These are phyloP conservation scores for Cyclophora albipunctata DNA, from an alignment of 2,888 invertebrate species.

Conservation along the genomic window DNA sequence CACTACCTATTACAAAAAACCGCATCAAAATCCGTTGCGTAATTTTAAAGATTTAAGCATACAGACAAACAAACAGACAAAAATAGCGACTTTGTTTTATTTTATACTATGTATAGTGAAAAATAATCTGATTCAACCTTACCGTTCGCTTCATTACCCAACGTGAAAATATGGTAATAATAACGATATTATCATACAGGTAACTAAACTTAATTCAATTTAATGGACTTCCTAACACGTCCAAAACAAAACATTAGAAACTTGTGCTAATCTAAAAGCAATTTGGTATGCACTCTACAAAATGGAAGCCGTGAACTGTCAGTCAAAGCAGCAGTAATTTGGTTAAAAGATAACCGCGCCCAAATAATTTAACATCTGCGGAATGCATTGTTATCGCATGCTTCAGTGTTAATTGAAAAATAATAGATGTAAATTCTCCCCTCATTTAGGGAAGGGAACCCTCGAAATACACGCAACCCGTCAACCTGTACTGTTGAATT, in stretches of 20 bases:
- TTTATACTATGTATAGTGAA: no score
- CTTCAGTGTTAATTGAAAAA: constrained; percentile 49
- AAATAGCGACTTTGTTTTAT: no score
- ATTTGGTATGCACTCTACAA: constrained; percentile 27
- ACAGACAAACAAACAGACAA: no score
- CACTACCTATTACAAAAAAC: no score
- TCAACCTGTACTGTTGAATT: constrained; percentile 35
- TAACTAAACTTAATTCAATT: no score
- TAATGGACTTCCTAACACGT: no score
- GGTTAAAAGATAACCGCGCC: constrained; percentile 28
- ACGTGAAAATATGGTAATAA: no score
- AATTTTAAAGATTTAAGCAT: no score
- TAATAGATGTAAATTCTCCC: constrained; percentile 45
- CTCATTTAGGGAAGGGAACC: constrained; percentile 24
- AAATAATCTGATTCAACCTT: no score
- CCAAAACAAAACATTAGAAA: constrained; percentile 9
- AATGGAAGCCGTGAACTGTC: constrained; percentile 24
- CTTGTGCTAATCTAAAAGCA: constrained; percentile 16
- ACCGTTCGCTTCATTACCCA: no score
- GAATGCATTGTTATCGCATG: constrained; percentile 27
- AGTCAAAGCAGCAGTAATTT: constrained; percentile 28
- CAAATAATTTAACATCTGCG: constrained; percentile 26
- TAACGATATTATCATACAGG: no score
- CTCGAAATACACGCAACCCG: constrained; percentile 43
- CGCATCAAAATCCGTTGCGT: no score